Evolutionary conservation across 2,797 vertebrate genomes (phyloP).

Genomic region (Furcifer pardalis): DNA sequence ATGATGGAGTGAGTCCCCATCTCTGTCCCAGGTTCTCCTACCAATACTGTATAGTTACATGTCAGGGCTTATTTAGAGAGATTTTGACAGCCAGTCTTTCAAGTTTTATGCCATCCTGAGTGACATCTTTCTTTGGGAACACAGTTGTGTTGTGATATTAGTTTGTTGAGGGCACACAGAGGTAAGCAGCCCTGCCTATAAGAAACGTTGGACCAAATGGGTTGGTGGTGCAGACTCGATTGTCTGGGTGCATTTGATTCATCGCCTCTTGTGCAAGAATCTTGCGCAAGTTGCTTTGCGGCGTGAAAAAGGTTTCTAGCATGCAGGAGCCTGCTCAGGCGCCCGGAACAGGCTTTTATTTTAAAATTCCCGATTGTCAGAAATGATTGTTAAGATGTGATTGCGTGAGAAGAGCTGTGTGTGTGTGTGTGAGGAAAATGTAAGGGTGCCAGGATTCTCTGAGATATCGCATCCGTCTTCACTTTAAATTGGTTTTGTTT

Average conservation of each 20-base stretch:
- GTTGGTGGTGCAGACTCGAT: not conserved
- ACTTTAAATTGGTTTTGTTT: too few species aligned
- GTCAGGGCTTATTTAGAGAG: too few species aligned
- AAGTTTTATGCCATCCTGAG: too few species aligned
- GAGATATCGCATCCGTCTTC: too few species aligned
- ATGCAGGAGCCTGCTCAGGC: conserved; percentile 3
- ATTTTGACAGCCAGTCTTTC: too few species aligned
- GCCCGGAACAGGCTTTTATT: not conserved
- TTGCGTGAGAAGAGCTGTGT: too few species aligned
- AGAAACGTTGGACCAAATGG: not conserved
- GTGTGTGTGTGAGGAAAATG: too few species aligned
- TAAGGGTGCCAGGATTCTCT: too few species aligned
- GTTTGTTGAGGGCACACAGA: not conserved
- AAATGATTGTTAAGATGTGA: not conserved
- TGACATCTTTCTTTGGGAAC: too few species aligned
- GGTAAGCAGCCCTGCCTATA: not conserved
- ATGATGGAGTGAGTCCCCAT: too few species aligned
- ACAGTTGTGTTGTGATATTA: not conserved
- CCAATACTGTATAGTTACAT: too few species aligned
- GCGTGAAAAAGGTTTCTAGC: not conserved
- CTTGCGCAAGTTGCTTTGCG: not conserved
- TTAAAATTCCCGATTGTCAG: not conserved
- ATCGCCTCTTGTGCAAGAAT: not conserved
- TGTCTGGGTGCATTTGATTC: not conserved
- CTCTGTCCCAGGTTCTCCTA: too few species aligned